Conservation (phyloP, 2,797 vertebrate species). For the Apogon talboti region DNA sequence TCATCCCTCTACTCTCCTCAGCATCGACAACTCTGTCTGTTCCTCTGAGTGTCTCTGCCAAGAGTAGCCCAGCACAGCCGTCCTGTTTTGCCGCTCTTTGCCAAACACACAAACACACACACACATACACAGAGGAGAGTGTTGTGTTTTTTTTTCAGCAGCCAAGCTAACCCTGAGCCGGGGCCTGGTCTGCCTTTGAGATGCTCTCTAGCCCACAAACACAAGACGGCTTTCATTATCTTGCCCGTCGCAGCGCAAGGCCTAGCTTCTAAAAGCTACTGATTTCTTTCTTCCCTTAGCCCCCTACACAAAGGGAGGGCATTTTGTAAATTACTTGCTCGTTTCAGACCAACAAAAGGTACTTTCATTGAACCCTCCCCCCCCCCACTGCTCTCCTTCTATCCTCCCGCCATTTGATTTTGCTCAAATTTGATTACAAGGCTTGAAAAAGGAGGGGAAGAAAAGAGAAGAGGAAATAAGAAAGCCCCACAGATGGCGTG, state of each 20-base stretch:
- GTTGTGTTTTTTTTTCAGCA: slow-evolving; percentile 78
- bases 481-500: slow-evolving; percentile 98
- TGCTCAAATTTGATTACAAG: slow-evolving; percentile 99
- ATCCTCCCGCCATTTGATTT: slow-evolving; percentile 97
- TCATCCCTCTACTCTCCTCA: slow-evolving; percentile 60
- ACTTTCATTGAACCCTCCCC: slow-evolving; percentile 98
- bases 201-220: slow-evolving; percentile 99
- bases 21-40: slow-evolving; percentile 67
- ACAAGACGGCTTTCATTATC: slow-evolving; percentile 99
- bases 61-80: slow-evolving; percentile 72
- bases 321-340: slow-evolving; percentile 99
- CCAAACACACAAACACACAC: slow-evolving; percentile 88
- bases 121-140: slow-evolving; percentile 66
- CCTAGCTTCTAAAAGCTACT: slow-evolving; percentile 99
- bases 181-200: slow-evolving; percentile 95
- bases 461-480: slow-evolving; percentile 97
- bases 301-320: slow-evolving; percentile 99
- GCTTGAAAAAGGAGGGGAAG: slow-evolving; percentile 94
- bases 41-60: slow-evolving; percentile 74
- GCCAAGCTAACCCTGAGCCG: slow-evolving; percentile 91
- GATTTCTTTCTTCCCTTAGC: slow-evolving; percentile 99
- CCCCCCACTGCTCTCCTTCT: slow-evolving; percentile 84
- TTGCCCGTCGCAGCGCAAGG: slow-evolving; percentile 98
- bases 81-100: slow-evolving; percentile 86
- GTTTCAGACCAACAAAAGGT: slow-evolving; percentile 99